A percentile compares a stretch with the other conserved stretches of the same genome.
These are phyloP conservation scores for Ia io DNA, from an alignment of 2,113 vertebrate genomes.

Conservation along the genomic window DNA sequence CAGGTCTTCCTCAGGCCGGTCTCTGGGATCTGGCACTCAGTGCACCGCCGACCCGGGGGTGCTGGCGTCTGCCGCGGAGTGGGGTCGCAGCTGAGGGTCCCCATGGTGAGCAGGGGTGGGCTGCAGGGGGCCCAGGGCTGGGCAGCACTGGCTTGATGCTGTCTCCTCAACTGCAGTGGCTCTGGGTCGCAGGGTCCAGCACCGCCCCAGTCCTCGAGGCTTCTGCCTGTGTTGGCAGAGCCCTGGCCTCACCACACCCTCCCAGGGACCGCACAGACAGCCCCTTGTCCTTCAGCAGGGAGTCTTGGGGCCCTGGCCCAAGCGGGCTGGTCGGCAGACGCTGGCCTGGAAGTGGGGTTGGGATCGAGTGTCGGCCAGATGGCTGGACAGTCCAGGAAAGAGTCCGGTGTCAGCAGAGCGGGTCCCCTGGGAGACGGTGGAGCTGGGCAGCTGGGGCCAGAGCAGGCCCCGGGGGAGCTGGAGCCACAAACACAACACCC, in stretches of 20 bases:
- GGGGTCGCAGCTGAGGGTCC: not conserved
- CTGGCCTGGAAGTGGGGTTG: slow-evolving; percentile 56
- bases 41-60: not conserved
- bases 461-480: not conserved
- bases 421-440: not conserved
- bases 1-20: slow-evolving; percentile 34
- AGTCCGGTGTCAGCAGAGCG: slow-evolving; percentile 40
- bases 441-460: not conserved
- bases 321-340: not conserved
- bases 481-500: not conserved
- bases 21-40: not conserved
- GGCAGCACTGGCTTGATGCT: not conserved
- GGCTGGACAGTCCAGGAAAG: slow-evolving; percentile 21
- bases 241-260: slow-evolving; percentile 21
- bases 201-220: not conserved
- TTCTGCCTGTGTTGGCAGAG: not conserved
- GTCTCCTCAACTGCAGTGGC: rapidly evolving
- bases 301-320: not conserved
- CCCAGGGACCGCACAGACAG: not conserved
- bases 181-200: not conserved
- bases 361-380: slow-evolving; percentile 55
- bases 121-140: rapidly evolving
- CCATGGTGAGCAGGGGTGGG: not conserved
- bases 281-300: slow-evolving; percentile 37
- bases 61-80: not conserved